Evolutionary conservation across 2,888 invertebrate species (phyloP).

Genomic region (Hoplodrina blanda): DNA sequence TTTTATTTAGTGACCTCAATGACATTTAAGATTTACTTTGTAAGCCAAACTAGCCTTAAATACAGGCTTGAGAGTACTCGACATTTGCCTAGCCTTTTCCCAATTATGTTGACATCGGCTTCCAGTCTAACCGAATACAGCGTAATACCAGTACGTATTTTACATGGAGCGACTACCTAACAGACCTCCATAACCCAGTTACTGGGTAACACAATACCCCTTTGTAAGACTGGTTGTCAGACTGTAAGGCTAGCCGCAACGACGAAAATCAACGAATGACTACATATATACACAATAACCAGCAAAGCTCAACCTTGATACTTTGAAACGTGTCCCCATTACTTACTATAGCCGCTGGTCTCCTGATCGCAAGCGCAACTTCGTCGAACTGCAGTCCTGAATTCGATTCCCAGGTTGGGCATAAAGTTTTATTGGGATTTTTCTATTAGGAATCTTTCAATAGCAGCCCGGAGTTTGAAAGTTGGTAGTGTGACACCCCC

Average conservation of each 20-base stretch:
- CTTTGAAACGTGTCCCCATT: background rate
- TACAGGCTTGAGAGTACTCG: background rate
- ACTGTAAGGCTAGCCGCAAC: too few species aligned
- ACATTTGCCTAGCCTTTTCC: background rate
- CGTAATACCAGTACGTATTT: background rate
- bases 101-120: background rate
- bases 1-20: constrained; percentile 31
- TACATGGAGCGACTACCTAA: too few species aligned
- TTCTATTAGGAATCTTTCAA: too few species aligned
- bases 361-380: too few species aligned
- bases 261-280: too few species aligned
- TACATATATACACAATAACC: background rate
- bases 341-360: too few species aligned
- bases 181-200: background rate
- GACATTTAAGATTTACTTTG: constrained; percentile 11
- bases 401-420: too few species aligned
- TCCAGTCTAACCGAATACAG: background rate
- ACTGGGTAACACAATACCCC: background rate
- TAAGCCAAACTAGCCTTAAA: constrained; percentile 8
- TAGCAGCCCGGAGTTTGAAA: too few species aligned
- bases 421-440: too few species aligned
- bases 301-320: background rate
- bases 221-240: background rate
- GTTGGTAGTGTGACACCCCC: too few species aligned
- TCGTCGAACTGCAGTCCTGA: too few species aligned